A percentile compares a stretch with the other conserved stretches of the same genome.
phyloP scores from a whole-genome alignment of 2,888 invertebrate genomes.

The Strigamia transsilvanica region DNA sequence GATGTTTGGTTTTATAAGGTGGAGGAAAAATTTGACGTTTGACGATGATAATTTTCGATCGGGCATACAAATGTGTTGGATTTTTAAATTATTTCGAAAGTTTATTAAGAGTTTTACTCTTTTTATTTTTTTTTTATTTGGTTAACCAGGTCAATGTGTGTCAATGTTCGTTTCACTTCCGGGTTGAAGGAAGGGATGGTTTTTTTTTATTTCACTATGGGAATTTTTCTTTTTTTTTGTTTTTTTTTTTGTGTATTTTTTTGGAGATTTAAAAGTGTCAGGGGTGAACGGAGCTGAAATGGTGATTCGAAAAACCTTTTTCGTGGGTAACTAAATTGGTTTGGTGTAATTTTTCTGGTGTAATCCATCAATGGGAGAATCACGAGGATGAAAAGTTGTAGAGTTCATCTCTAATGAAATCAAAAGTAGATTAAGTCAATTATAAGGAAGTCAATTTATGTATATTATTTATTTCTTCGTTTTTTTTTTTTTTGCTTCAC shows the following conservation, averaged over 20 bases:
- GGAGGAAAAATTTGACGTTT: not conserved
- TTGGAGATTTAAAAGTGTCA: not conserved
- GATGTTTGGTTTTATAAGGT: not conserved
- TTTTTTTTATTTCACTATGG: not conserved
- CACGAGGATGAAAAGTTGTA: not conserved
- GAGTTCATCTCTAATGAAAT: not conserved
- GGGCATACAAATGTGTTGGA: not conserved
- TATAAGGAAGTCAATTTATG: constrained; percentile 5
- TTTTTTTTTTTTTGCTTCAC: not conserved
- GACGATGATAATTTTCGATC: not conserved
- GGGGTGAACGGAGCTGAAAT: not conserved
- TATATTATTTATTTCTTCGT: too few species aligned
- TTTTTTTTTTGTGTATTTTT: not conserved
- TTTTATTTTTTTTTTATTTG: not conserved
- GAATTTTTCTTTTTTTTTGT: not conserved
- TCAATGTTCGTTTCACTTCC: constrained; percentile 41
- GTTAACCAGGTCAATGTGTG: constrained; percentile 23
- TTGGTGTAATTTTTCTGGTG: not conserved
- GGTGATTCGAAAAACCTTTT: not conserved
- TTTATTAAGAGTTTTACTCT: not conserved
- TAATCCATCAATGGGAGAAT: not conserved
- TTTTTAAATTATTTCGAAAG: not conserved
- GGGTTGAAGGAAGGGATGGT: not conserved
- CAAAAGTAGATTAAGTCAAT: constrained; percentile 18
- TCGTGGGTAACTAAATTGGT: not conserved